A percentile compares a stretch with the other conserved stretches of the same genome.
phyloP scores from a whole-genome alignment of 1,140 invertebrate species.

The Odontomachus brunneus region DNA sequence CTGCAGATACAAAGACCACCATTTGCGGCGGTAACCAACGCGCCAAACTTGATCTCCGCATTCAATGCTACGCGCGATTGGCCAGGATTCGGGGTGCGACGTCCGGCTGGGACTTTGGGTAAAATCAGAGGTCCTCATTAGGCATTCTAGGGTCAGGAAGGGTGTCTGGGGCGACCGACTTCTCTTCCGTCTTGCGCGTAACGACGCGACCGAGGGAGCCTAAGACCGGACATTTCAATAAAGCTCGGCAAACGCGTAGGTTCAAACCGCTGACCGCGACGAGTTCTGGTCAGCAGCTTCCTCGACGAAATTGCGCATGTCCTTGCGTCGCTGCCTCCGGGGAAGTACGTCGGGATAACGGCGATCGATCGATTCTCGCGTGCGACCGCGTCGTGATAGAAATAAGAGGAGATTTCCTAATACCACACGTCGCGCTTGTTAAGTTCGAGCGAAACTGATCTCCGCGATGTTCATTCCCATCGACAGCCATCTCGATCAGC shows the following conservation, averaged over 20 bases:
- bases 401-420: conserved; percentile 53
- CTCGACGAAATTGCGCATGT: conserved; percentile 81
- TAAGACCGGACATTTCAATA: conserved; percentile 85
- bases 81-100: conserved; percentile 40
- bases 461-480: conserved; percentile 22
- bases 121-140: conserved; percentile 81
- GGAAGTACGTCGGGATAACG: conserved; percentile 68
- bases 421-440: conserved; percentile 40
- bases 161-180: conserved; percentile 60
- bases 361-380: conserved; percentile 77
- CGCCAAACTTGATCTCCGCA: conserved; percentile 30
- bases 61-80: conserved; percentile 60
- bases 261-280: conserved; percentile 80
- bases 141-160: conserved; percentile 77
- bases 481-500: conserved; percentile 14
- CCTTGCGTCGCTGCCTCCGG: conserved; percentile 67
- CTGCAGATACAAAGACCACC: conserved; percentile 30
- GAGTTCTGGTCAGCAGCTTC: conserved; percentile 80
- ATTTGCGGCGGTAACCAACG: conserved; percentile 23
- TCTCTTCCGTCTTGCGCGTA: conserved; percentile 72
- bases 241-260: conserved; percentile 80
- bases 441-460: conserved; percentile 25
- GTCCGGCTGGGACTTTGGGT: not conserved
- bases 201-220: conserved; percentile 67
- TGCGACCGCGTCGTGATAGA: conserved; percentile 52